Conservation (phyloP, 2,113 vertebrate genomes). For the Delphinapterus leucas region DNA sequence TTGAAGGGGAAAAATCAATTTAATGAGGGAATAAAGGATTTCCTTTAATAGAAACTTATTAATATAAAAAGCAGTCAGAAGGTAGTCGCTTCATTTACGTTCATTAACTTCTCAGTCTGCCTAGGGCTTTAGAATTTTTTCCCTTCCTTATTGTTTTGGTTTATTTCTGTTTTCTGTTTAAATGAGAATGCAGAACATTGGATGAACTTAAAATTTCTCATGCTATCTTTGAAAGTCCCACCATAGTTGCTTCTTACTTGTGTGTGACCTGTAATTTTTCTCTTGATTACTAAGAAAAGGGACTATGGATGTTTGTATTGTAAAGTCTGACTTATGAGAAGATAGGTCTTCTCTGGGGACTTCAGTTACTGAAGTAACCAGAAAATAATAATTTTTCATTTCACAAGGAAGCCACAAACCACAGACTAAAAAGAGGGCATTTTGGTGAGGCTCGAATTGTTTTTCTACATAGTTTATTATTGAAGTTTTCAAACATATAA, state of each 20-base stretch:
- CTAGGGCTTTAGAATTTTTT: background rate
- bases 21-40: background rate
- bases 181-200: background rate
- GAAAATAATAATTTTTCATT: background rate
- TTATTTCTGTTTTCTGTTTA: background rate
- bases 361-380: background rate
- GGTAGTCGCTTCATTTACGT: background rate
- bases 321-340: background rate
- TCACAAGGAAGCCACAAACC: background rate
- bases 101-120: background rate
- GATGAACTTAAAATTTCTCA: background rate
- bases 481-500: background rate
- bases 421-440: background rate
- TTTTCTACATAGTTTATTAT: background rate
- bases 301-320: background rate
- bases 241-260: background rate
- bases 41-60: background rate
- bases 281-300: background rate
- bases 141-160: background rate
- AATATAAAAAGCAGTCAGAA: background rate
- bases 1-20: background rate
- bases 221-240: background rate
- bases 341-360: background rate
- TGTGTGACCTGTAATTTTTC: background rate
- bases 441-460: background rate